Base-by-base conservation (phyloP, 2,888 invertebrate species). In the Chrysolina americana region DNA sequence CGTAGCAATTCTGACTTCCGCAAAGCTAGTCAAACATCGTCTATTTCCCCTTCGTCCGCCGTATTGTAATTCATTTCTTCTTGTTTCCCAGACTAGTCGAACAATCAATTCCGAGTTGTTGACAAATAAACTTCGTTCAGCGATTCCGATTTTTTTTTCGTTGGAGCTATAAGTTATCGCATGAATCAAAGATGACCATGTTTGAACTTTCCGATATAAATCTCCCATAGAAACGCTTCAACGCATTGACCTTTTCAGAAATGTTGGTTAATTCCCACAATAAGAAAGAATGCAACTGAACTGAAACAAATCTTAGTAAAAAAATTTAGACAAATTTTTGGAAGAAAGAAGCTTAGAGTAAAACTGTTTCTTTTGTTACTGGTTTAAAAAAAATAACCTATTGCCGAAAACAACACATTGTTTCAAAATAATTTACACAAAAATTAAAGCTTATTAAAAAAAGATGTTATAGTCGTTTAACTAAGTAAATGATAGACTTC, bases 21-120 rank as follows among this genome's bases (percentile, higher is more conserved):
- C 15, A 59, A n/a, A n/a, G 36, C 59, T 28, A 59, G 17, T 28
- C 17, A 59, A 28, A 36, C 59, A 28, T 59, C 36, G n/a, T 36
- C 36, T n/a, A 0, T 59, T 36, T 36, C 36, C 59, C 36, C 59
- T 36, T 28, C 36, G 36, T 36, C 1, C 23, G 28, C 15, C 28
- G n/a, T 59, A 59, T 59, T n/a, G 68, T 53, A 68, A 73, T 70
- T 74, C 70, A 74, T 74, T 74, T 66, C 62, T 65, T 70, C 23
- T 68, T 70, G 53, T 44, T 68, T 10, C 17, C 62, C 50, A 47
- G 48, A 65, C 62, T 44, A 50, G 41, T 65, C 48, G 50, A 72
- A 69, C 71, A 75, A 72, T 75, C 75, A 70, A 75, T 72, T 72
- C 65, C 48, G 65, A 74, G 68, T 70, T 71, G 71, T 75, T 75